These are phyloP conservation scores for Triplophysa dalaica DNA, from an alignment of 2,113 vertebrate species.

Conservation along the genomic window DNA sequence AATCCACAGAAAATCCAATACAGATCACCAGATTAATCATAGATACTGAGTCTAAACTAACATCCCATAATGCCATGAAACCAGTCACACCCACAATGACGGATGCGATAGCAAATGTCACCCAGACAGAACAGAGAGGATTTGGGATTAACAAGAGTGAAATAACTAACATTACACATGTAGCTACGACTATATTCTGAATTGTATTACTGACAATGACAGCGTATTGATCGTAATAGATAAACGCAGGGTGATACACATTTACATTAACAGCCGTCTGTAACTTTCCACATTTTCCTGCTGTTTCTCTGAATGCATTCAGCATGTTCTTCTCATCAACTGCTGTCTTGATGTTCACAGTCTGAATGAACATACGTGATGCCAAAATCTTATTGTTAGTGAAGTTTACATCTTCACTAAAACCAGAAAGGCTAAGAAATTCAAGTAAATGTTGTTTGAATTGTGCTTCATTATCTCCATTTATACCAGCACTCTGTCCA, in stretches of 20 bases:
- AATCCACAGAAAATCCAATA: conserved; percentile 69
- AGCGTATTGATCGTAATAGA: conserved; percentile 63
- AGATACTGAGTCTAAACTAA: conserved; percentile 68
- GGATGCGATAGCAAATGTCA: conserved; percentile 69
- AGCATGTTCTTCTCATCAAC: conserved; percentile 63
- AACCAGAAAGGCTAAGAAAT: conserved; percentile 46
- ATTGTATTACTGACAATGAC: conserved; percentile 65
- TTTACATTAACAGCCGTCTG: conserved; percentile 46
- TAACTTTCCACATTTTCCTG: conserved; percentile 41
- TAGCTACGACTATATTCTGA: conserved; percentile 56
- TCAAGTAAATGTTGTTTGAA: conserved; percentile 59
- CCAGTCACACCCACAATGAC: conserved; percentile 69
- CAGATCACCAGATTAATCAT: conserved; percentile 69
- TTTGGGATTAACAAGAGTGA: conserved; percentile 68
- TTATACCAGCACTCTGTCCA: conserved; percentile 25
- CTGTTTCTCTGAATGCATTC: conserved; percentile 24
- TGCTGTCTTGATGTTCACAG: conserved; percentile 55
- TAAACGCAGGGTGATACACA: conserved; percentile 66
- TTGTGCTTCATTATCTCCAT: conserved; percentile 36
- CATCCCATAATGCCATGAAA: conserved; percentile 68
- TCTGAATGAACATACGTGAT: conserved; percentile 69
- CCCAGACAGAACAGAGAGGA: conserved; percentile 63
- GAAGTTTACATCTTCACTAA: conserved; percentile 63
- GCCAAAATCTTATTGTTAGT: conserved; percentile 53
- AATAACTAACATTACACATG: conserved; percentile 56